Evolutionary conservation across 2,113 vertebrate species (phyloP).

Genomic region (Pomatorhinus ruficollis): DNA sequence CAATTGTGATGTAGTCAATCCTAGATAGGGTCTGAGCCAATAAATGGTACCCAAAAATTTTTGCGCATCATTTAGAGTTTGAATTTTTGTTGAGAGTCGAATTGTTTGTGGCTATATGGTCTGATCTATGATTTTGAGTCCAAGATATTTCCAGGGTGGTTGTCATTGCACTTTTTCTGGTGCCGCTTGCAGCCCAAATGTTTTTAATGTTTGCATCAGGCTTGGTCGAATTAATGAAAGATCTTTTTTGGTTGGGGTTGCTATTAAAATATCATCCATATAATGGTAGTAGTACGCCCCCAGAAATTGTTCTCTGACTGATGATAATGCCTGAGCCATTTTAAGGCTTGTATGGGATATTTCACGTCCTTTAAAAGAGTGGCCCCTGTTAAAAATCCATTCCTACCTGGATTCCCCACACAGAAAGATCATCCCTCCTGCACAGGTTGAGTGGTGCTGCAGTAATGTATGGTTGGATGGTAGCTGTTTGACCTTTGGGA

Average conservation of each 20-base stretch:
- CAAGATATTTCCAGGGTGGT: background rate
- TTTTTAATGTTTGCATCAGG: background rate
- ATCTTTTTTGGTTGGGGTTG: background rate
- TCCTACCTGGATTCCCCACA: background rate
- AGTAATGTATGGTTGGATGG: background rate
- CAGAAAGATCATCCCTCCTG: background rate
- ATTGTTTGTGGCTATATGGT: background rate
- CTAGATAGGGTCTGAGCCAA: background rate
- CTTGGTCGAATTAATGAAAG: background rate
- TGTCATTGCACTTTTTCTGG: too few relatives aligned
- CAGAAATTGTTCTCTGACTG: background rate
- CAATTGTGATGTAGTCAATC: background rate
- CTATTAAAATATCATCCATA: background rate
- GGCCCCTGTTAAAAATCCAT: background rate
- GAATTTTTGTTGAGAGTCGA: background rate
- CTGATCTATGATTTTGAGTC: background rate
- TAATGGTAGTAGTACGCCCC: background rate
- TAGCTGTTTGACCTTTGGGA: background rate
- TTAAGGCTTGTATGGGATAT: background rate
- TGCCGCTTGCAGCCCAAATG: background rate
- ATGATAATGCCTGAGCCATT: background rate
- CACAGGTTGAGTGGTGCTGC: background rate
- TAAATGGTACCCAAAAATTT: background rate
- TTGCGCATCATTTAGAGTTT: background rate
- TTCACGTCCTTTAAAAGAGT: background rate